Base-by-base conservation (phyloP, 64 coral and sea anemone species). In the Actinia tenebrosa region DNA sequence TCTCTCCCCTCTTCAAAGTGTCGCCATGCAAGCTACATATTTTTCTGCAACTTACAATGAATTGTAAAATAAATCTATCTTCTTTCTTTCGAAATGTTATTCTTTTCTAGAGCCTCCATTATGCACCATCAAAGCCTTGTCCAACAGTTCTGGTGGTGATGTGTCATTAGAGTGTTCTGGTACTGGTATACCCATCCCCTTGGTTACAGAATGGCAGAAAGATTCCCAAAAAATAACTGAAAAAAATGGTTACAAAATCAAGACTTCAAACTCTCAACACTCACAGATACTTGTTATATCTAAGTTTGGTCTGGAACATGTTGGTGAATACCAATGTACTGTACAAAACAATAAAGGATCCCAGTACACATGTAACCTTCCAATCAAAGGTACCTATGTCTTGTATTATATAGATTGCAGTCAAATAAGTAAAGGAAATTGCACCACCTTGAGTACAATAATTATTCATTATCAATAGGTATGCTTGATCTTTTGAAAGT, bases 311-410 rank as follows among this genome's bases (percentile, higher is more conserved):
- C 15, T 96, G 10, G 64, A 82, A 45, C 66, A 93, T 75, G 80
- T 96, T 85, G 94, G 94, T 47, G 42, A 30, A 59, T 96, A 96
- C 84, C 68, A 84, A n/a, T 96, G 94, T 83, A 79, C 72, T 64
- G 91, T 96, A 22, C 58, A 30, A 5, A 95, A 88, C 52, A 83
- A 87, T 25, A 63, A 68, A 16, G 79, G 85, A 0, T 64, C 68
- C 1, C 44, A 14, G 8, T 37, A 81, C 22, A 50, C 87, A 3
- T 95, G 94, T 78, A 63, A 42, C 1, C n/a, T 95, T 2, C 79
- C 43, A 23, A 80, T 95, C 1, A 87, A 22, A 75, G 94, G 94
- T 95, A 95, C 3, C 19, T 71, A 4, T 25, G 5, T 75, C 20
- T 37, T 0, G 14, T 75, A 71, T 6, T 64, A 20, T 64, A 5